These are phyloP conservation scores for Nycteola revayana DNA, from an alignment of 2,888 invertebrate species.

Conservation along the genomic window DNA sequence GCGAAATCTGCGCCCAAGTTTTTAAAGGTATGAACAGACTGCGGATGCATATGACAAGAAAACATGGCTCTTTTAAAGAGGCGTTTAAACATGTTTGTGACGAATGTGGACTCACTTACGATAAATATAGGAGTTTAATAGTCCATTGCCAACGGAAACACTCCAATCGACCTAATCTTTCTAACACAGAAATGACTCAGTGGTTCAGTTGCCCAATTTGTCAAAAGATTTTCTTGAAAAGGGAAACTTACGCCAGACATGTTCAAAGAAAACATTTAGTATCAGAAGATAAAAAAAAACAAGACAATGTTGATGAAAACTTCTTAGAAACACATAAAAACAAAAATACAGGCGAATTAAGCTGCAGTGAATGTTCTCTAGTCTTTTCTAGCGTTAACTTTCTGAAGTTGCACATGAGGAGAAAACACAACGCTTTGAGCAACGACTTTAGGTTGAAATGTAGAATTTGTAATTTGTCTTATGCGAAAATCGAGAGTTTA, in stretches of 20 bases:
- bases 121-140: conserved; percentile 64
- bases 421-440: conserved; percentile 65
- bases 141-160: conserved; percentile 69
- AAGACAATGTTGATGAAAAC: conserved; percentile 19
- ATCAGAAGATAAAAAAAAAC: conserved; percentile 29
- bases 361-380: conserved; percentile 63
- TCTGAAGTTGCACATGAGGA: conserved; percentile 67
- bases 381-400: conserved; percentile 65
- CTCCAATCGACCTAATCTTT: conserved; percentile 19
- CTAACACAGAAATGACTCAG: conserved; percentile 46
- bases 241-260: conserved; percentile 69
- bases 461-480: conserved; percentile 68
- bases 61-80: conserved; percentile 63
- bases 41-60: conserved; percentile 70
- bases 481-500: conserved; percentile 71
- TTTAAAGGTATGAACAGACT: conserved; percentile 65
- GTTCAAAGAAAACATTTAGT: conserved; percentile 67
- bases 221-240: conserved; percentile 58
- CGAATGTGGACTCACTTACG: conserved; percentile 67
- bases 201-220: conserved; percentile 70
- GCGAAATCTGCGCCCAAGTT: conserved; percentile 68
- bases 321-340: conserved; percentile 44
- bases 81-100: conserved; percentile 60
- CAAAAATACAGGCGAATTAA: conserved; percentile 60
- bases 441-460: conserved; percentile 69